Evolutionary conservation across 30 jellyfish, hydroid and myxozoan species (phyloP), one percentile per base, ranked within the genome.

Genomic region (Phacellophora camtschatica): DNA sequence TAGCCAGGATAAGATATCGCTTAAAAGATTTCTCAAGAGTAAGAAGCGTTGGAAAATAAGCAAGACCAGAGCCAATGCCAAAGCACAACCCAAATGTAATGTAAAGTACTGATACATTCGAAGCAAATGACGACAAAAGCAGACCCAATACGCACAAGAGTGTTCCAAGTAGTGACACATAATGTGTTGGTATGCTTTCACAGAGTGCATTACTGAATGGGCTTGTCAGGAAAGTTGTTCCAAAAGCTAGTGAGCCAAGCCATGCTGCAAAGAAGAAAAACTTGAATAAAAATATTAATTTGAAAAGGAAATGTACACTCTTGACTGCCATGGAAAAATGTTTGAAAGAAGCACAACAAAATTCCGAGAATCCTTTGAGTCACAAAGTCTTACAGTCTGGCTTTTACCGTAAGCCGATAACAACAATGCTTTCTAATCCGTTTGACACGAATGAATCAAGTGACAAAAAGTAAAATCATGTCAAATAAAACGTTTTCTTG

Each of bases 221-320:
- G 61, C 88, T 83, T 33, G 25, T 1, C 49, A 66, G 55, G 72
- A 83, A 83, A 1, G 84, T 83, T 23, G 66, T 70, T 3, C 88
- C 88, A 49, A 83, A 63, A 0, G 95, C 95, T 77, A 83, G 37
- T 19, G 95, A 83, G 51, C 95, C 95, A 54, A 83, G 85, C 95
- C 95, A 83, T 11, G 88, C 95, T 83, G 81, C 15, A 49, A 42
- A 55, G 54, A 5, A 45, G 19, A 5, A 5, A 7, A 7, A n/a
- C n/a, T n/a, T n/a, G n/a, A n/a, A n/a, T n/a, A n/a, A n/a, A n/a
- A n/a, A n/a, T n/a, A n/a, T n/a, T n/a, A n/a, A n/a, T n/a, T n/a
- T n/a, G n/a, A n/a, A n/a, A n/a, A n/a, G n/a, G n/a, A n/a, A n/a
- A n/a, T n/a, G n/a, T n/a, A n/a, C n/a, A n/a, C n/a, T n/a, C n/a